phyloP scores from a whole-genome alignment of 1,140 invertebrate genomes.

The Lepidotrigona ventralis region DNA sequence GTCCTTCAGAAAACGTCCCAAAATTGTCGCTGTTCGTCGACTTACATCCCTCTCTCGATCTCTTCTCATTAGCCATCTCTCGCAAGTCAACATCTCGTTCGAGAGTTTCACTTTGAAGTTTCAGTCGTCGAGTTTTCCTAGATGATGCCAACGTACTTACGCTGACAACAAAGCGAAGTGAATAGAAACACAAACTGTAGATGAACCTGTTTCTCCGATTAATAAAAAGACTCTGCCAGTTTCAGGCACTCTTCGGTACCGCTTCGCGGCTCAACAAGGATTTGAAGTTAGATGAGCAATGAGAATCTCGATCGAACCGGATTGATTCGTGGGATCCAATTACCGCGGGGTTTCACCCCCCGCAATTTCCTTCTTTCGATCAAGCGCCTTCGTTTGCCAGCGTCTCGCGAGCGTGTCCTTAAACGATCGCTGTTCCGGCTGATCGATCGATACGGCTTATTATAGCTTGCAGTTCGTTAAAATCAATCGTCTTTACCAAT shows the following conservation, averaged over 20 bases:
- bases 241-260: too few relatives aligned
- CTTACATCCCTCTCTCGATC: too few relatives aligned
- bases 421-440: background rate
- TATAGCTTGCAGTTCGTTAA: background rate
- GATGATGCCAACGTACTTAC: background rate
- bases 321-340: conserved; percentile 6
- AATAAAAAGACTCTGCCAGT: background rate
- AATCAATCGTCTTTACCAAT: background rate
- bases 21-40: too few relatives aligned
- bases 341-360: background rate
- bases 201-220: background rate
- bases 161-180: too few relatives aligned
- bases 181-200: too few relatives aligned
- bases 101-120: background rate
- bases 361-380: conserved; percentile 20
- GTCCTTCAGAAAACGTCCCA: too few relatives aligned
- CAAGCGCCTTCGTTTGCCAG: background rate
- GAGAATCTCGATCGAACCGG: background rate
- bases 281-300: background rate
- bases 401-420: background rate
- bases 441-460: background rate
- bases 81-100: background rate
- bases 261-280: background rate
- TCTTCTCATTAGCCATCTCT: background rate
- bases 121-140: background rate